A percentile compares a stretch with the other conserved stretches of the same genome.
These are phyloP conservation scores for Drosophila robusta DNA, from an alignment of 2,888 invertebrate species.

Conservation along the genomic window DNA sequence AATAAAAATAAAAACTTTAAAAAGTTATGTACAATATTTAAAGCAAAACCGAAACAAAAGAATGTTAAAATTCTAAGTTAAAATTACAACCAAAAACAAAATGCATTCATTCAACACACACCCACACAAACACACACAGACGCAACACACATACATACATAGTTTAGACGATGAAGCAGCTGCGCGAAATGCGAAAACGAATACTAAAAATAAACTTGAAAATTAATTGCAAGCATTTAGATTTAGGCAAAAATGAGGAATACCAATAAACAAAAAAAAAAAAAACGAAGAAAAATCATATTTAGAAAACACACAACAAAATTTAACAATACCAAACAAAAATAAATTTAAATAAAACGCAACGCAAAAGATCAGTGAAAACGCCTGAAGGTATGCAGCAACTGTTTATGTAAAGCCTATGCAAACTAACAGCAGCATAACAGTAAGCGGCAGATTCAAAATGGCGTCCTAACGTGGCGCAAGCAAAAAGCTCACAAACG, in stretches of 20 bases:
- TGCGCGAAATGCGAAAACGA: constrained; percentile 19
- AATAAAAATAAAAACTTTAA: constrained; percentile 30
- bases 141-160: constrained; percentile 18
- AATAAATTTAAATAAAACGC: constrained; percentile 4
- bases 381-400: constrained; percentile 29
- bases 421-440: constrained; percentile 25
- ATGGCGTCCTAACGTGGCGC: constrained; percentile 15
- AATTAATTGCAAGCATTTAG: constrained; percentile 54
- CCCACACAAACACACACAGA: constrained; percentile 12
- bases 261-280: constrained; percentile 13
- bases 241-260: constrained; percentile 51
- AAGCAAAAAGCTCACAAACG: constrained; percentile 1
- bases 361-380: background rate
- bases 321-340: constrained; percentile 29
- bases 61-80: constrained; percentile 53
- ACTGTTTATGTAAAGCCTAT: constrained; percentile 10
- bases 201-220: constrained; percentile 29
- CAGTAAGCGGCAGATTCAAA: constrained; percentile 8
- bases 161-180: constrained; percentile 33
- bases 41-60: constrained; percentile 22
- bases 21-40: constrained; percentile 69
- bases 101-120: constrained; percentile 18
- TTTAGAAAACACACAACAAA: constrained; percentile 51
- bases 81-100: constrained; percentile 21
- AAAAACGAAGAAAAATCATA: constrained; percentile 30